A percentile compares a stretch with the other conserved stretches of the same genome.
Conservation (phyloP, 2,797 vertebrate genomes). For the Odontamblyopus lacepedii region DNA sequence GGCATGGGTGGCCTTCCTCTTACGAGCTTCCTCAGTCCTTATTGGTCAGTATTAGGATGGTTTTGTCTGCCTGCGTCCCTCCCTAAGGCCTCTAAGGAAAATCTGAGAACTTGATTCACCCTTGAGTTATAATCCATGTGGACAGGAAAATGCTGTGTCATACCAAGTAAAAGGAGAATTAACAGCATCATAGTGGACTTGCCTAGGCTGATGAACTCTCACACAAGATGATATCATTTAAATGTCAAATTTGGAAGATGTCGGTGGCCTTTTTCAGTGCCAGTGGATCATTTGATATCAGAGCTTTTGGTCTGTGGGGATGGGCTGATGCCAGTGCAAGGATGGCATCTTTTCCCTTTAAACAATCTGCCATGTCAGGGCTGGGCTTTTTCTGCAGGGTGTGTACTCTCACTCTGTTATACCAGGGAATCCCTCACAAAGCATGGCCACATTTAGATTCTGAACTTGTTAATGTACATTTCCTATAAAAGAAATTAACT, state of each 20-base stretch:
- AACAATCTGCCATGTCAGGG: conserved; percentile 71
- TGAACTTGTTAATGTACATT: not conserved
- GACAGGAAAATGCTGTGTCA: conserved; percentile 64
- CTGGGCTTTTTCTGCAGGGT: conserved; percentile 54
- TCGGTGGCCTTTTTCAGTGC: conserved; percentile 12
- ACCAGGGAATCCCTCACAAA: conserved; percentile 64
- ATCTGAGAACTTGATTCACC: conserved; percentile 37
- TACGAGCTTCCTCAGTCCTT: conserved; percentile 32
- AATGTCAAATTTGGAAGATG: conserved; percentile 31
- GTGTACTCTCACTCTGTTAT: conserved; percentile 55
- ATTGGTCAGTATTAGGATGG: conserved; percentile 34
- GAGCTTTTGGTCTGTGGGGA: conserved; percentile 61
- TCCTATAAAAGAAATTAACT: not conserved
- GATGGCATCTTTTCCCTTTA: conserved; percentile 67
- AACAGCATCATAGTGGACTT: conserved; percentile 21
- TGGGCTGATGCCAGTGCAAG: conserved; percentile 47
- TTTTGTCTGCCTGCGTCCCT: conserved; percentile 35
- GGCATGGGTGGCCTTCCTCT: conserved; percentile 35
- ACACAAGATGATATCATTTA: conserved; percentile 9
- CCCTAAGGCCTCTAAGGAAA: conserved; percentile 28
- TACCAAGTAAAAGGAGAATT: conserved; percentile 39
- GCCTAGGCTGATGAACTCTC: not conserved
- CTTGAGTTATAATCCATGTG: conserved; percentile 16
- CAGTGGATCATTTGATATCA: conserved; percentile 42
- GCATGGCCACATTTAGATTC: not conserved